phyloP scores from a whole-genome alignment of 2,888 invertebrate genomes.

The Andrena minutula region DNA sequence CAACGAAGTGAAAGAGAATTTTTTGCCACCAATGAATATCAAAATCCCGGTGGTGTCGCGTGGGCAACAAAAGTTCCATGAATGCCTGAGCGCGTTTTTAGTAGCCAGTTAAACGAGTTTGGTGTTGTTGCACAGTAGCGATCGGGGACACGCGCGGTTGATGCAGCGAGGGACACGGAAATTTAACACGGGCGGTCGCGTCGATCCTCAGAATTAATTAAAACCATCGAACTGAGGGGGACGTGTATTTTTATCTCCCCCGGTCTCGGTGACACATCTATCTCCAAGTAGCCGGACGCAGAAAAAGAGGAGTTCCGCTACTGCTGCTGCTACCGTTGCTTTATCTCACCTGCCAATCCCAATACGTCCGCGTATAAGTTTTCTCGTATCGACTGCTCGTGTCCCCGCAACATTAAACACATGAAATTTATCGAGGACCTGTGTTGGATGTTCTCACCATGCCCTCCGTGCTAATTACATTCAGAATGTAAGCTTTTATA shows the following conservation, averaged over 20 bases:
- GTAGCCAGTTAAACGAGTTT: constrained; percentile 52
- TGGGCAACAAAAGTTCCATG: background rate
- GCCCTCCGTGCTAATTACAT: background rate
- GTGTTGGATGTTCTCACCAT: constrained; percentile 1
- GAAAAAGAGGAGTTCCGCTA: constrained; percentile 51
- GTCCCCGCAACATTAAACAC: background rate
- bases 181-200: constrained; percentile 71
- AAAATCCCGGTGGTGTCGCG: background rate
- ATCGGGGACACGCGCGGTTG: constrained; percentile 65
- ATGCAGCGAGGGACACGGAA: constrained; percentile 60
- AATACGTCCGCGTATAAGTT: constrained; percentile 58
- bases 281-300: constrained; percentile 67
- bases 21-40: background rate
- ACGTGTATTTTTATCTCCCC: constrained; percentile 81
- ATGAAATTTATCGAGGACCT: constrained; percentile 5
- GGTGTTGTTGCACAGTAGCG: constrained; percentile 73
- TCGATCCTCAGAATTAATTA: constrained; percentile 73
- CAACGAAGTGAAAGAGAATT: background rate
- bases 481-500: background rate
- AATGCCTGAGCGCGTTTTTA: constrained; percentile 5
- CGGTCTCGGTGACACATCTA: constrained; percentile 73
- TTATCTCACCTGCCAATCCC: constrained; percentile 61
- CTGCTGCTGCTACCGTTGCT: constrained; percentile 54
- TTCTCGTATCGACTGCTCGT: constrained; percentile 20
- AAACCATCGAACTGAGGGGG: constrained; percentile 71